A percentile compares a stretch with the other conserved stretches of the same genome.
phyloP scores from a whole-genome alignment of 2,888 invertebrate species.

The Lottia scabra region DNA sequence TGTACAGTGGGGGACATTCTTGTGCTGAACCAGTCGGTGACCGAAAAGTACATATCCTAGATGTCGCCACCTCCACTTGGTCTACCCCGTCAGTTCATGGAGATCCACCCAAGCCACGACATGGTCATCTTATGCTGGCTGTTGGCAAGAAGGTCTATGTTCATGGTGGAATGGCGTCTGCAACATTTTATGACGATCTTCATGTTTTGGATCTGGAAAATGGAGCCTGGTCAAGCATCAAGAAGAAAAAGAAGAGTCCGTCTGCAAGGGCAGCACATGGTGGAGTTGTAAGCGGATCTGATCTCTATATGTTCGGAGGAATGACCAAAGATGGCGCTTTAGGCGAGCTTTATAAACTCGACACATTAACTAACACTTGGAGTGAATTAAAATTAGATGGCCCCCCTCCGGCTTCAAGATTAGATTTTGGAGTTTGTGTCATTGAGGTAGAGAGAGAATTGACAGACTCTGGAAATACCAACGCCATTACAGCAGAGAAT shows the following conservation, averaged over 20 bases:
- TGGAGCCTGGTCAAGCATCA: conserved; percentile 57
- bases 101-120: conserved; percentile 64
- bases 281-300: conserved; percentile 48
- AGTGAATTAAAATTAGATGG: conserved; percentile 56
- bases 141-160: conserved; percentile 58
- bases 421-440: conserved; percentile 66
- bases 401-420: conserved; percentile 62
- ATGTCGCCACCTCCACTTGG: conserved; percentile 57
- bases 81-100: conserved; percentile 53
- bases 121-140: conserved; percentile 66
- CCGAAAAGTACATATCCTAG: conserved; percentile 62
- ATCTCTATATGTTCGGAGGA: conserved; percentile 66
- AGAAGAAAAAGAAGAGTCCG: conserved; percentile 55
- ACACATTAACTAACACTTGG: conserved; percentile 63
- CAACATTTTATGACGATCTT: conserved; percentile 66
- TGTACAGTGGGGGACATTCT: conserved; percentile 66
- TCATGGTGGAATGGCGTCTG: conserved; percentile 67
- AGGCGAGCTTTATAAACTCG: conserved; percentile 63
- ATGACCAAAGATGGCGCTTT: conserved; percentile 66
- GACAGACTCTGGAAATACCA: conserved; percentile 14
- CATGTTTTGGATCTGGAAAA: conserved; percentile 63
- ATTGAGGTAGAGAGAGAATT: conserved; percentile 40
- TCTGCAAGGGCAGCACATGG: conserved; percentile 66
- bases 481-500: conserved; percentile 37
- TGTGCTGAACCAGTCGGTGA: conserved; percentile 65